Evolutionary conservation across 2,888 invertebrate genomes (phyloP), one percentile per base, ranked within the genome.

Genomic region (Drosophila testacea): DNA sequence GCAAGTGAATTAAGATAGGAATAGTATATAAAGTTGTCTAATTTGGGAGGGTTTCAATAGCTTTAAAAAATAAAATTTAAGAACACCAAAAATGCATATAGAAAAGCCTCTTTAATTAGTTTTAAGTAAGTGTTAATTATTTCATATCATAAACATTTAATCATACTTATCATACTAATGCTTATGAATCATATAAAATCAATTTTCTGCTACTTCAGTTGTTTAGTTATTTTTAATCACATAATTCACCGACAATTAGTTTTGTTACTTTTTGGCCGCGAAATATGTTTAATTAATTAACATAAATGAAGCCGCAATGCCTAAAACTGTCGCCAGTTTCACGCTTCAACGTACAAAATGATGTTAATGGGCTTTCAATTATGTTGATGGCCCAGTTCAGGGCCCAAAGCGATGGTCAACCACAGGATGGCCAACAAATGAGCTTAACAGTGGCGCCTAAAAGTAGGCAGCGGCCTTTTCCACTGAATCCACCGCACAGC

Each of bases 281-380:
- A 69, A 84, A 69, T 72, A 65, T 72, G 63, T 83, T 74, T 83
- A 88, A 83, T 80, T 88, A 88, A 86, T 83, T 80, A 86, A 83
- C 81, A 86, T 69, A 85, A 88, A 77, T 73, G 60, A 27, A 30
- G 46, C 36, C 51, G 50, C 38, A 55, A 46, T 38, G 34, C 10
- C 55, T 59, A 68, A 62, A 79, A 71, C 50, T 85, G 83, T 79
- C 73, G 66, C 69, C 70, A 65, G 74, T 71, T 83, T 77, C 51
- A 71, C 83, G 81, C 87, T 74, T 67, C 81, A 83, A 50, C 50
- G 68, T 68, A 64, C 69, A 79, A 83, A 38, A 71, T 70, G 70
- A 77, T 80, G 83, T 88, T 77, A 83, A 88, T 80, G 72, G 77
- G 67, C 81, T 74, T 86, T 80, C 83, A 85, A 88, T 86, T 83